A percentile compares a stretch with the other conserved stretches of the same genome.
Conservation (phyloP, 2,113 vertebrate genomes). For the Pardalotus punctatus region DNA sequence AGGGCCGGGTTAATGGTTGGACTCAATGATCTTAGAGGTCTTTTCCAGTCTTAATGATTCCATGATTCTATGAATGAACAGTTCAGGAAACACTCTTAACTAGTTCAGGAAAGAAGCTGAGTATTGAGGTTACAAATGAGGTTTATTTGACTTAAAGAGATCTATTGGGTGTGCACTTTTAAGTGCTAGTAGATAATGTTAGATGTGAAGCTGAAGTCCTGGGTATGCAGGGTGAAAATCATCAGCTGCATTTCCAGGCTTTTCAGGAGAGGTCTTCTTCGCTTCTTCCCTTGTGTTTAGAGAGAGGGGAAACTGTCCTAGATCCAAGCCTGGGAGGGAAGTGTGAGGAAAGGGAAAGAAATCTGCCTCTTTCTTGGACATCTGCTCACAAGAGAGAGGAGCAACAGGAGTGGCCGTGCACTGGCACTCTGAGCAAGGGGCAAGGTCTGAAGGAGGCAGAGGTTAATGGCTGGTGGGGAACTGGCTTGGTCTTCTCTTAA, state of each 20-base stretch:
- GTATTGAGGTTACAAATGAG: background rate
- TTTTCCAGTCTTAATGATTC: background rate
- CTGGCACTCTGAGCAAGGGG: background rate
- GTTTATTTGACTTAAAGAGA: background rate
- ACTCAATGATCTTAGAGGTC: background rate
- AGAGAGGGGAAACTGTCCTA: background rate
- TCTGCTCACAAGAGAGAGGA: background rate
- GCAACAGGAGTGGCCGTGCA: background rate
- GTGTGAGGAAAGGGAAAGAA: background rate
- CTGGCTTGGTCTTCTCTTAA: background rate
- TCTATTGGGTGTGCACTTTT: accelerated
- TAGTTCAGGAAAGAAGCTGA: background rate
- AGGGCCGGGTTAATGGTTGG: background rate
- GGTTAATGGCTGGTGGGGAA: background rate
- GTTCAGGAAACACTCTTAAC: background rate
- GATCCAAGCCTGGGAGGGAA: background rate
- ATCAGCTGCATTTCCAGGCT: background rate
- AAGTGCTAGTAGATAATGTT: background rate
- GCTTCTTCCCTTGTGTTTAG: background rate
- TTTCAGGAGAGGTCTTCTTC: background rate
- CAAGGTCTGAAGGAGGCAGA: background rate
- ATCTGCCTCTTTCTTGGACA: background rate
- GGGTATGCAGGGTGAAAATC: accelerated
- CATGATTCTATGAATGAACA: background rate
- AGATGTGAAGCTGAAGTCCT: background rate